phyloP scores from a whole-genome alignment of 2,797 vertebrate genomes.

The Mus caroli region DNA sequence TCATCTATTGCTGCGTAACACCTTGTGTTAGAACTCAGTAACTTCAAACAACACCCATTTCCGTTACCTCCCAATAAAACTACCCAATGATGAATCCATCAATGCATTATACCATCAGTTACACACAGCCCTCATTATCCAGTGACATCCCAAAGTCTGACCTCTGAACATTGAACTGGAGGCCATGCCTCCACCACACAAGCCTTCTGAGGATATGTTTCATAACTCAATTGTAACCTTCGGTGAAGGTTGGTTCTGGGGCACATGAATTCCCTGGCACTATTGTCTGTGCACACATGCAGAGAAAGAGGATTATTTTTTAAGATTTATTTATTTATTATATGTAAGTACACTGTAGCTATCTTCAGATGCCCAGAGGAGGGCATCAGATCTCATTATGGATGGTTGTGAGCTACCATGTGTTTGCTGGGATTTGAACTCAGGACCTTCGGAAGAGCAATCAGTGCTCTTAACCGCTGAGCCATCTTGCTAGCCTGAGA shows the following conservation, averaged over 20 bases:
- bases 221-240: neutral
- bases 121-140: neutral
- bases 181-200: neutral
- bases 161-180: neutral
- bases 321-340: too few species aligned
- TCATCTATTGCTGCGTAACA: neutral
- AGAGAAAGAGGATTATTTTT: neutral
- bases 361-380: too few species aligned
- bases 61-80: too few species aligned
- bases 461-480: too few species aligned
- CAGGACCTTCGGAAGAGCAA: too few species aligned
- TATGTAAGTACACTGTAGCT: too few species aligned
- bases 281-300: neutral
- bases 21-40: neutral
- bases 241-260: neutral
- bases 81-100: neutral
- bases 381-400: too few species aligned
- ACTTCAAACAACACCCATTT: neutral
- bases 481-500: neutral
- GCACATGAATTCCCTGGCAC: neutral
- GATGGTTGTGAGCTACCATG: too few species aligned
- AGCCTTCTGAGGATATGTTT: neutral
- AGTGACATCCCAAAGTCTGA: neutral
- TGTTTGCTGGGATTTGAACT: too few species aligned
- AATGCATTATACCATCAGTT: neutral